These are phyloP conservation scores for Drosophila athabasca DNA, from an alignment of 1,140 invertebrate genomes.

Conservation along the genomic window DNA sequence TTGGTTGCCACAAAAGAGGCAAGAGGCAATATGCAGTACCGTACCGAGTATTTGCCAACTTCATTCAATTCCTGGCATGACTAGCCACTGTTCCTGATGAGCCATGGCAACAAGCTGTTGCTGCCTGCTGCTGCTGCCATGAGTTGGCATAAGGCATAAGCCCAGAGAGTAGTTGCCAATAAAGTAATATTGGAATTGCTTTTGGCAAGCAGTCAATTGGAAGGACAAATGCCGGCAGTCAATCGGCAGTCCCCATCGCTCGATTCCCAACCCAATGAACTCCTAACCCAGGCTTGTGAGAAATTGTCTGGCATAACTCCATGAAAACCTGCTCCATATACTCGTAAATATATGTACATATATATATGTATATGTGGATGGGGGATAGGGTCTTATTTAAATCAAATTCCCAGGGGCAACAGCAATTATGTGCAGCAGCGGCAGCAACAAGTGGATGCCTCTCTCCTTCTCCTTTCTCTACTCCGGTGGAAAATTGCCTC, in stretches of 20 bases:
- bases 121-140: conserved; percentile 32
- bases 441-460: conserved; percentile 62
- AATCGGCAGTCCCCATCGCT: no score
- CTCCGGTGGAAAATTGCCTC: conserved; percentile 72
- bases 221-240: conserved; percentile 13
- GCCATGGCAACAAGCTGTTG: conserved; percentile 24
- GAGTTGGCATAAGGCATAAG: conserved; percentile 41
- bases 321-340: not conserved
- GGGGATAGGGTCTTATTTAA: conserved; percentile 38
- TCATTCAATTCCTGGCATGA: conserved; percentile 59
- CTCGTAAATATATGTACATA: not conserved
- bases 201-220: conserved; percentile 48
- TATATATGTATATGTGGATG: conserved; percentile 11
- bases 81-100: conserved; percentile 34
- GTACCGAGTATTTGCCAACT: conserved; percentile 33
- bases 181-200: conserved; percentile 45
- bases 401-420: conserved; percentile 63
- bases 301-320: conserved; percentile 59
- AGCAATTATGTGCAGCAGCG: conserved; percentile 54
- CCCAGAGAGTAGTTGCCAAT: not conserved
- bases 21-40: not conserved
- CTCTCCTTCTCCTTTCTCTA: conserved; percentile 22
- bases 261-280: conserved; percentile 13
- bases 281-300: conserved; percentile 42
- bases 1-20: conserved; percentile 11